phyloP scores from a whole-genome alignment of 2,113 vertebrate species.

The Buteo buteo region DNA sequence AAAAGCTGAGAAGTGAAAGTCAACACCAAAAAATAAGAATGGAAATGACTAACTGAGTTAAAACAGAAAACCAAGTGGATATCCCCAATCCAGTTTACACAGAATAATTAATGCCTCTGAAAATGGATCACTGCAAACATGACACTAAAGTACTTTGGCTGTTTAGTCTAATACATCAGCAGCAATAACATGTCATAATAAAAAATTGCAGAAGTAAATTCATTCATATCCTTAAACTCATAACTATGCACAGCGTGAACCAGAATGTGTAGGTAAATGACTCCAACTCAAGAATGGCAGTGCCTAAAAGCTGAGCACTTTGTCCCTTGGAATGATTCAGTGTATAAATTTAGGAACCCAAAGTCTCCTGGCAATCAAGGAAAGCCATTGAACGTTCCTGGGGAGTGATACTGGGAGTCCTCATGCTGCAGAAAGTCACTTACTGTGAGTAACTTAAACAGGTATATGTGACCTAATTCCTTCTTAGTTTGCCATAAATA shows the following conservation, averaged over 20 bases:
- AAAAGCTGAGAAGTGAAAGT: not conserved
- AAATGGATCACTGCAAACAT: not conserved
- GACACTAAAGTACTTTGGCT: not conserved
- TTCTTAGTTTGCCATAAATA: not conserved
- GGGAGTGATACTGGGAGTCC: not conserved
- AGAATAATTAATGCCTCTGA: not conserved
- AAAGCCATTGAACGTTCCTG: not conserved
- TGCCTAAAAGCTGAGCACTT: not conserved
- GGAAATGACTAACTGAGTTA: not conserved
- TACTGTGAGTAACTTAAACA: not conserved
- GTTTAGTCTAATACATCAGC: not conserved
- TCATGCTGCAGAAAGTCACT: not conserved
- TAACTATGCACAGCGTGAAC: not conserved
- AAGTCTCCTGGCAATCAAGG: not conserved
- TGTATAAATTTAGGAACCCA: not conserved
- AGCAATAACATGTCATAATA: not conserved
- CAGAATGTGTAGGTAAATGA: not conserved
- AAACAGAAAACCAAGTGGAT: not conserved
- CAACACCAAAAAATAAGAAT: not conserved
- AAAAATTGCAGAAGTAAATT: not conserved
- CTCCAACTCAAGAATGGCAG: not conserved
- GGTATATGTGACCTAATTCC: not conserved
- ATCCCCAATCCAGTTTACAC: not conserved
- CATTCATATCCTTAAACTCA: not conserved
- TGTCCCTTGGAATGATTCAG: not conserved